phyloP scores from a whole-genome alignment of 2,113 vertebrate genomes.

The Copsychus sechellarum region DNA sequence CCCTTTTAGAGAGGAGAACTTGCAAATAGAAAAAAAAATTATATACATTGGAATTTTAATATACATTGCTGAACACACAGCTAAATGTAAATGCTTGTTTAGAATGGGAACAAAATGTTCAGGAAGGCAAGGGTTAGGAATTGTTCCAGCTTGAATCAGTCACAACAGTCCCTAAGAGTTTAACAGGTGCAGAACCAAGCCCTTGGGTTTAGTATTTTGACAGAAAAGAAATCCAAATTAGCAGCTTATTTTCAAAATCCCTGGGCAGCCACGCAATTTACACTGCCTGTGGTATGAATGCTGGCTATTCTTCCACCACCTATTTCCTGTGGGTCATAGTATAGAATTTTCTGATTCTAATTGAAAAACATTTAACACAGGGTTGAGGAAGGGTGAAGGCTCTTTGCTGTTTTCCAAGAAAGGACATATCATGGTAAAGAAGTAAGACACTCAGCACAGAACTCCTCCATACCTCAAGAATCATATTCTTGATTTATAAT shows the following conservation, averaged over 20 bases:
- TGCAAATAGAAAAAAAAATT: background rate
- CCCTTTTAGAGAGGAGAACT: background rate
- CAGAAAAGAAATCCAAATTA: slow-evolving; percentile 1
- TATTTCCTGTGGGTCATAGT: background rate
- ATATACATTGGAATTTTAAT: background rate
- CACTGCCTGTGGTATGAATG: background rate
- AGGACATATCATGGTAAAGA: background rate
- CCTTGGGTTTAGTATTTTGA: background rate
- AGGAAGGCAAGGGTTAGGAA: background rate
- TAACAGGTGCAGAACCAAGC: background rate
- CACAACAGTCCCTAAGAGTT: background rate
- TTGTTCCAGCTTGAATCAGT: background rate
- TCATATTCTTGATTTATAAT: background rate
- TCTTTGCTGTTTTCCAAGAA: background rate
- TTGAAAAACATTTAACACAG: background rate
- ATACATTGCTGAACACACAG: background rate
- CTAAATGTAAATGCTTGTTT: background rate
- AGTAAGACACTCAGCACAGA: background rate
- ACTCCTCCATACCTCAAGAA: background rate
- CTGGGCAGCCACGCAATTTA: background rate
- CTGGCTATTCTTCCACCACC: background rate
- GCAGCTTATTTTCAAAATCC: background rate
- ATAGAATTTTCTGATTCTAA: background rate
- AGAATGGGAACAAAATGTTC: background rate
- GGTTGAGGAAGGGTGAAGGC: background rate